A percentile compares a stretch with the other conserved stretches of the same genome.
These are phyloP conservation scores for Campylomormyrus numenius DNA, from an alignment of 2,113 vertebrate genomes.

Conservation along the genomic window DNA sequence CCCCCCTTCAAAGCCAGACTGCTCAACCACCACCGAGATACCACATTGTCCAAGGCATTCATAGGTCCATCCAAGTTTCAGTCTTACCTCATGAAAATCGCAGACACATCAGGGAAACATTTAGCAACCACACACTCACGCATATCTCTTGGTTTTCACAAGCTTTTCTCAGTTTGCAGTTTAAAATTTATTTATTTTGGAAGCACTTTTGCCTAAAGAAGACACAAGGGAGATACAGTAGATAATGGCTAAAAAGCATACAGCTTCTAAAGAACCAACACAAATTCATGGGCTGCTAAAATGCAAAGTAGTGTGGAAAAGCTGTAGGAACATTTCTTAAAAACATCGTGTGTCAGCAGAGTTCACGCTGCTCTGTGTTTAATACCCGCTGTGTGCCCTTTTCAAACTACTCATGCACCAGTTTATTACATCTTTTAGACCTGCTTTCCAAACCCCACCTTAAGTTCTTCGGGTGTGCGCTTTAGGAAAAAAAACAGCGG, in stretches of 20 bases:
- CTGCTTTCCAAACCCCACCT: background rate
- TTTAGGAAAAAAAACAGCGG: background rate
- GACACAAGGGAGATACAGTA: background rate
- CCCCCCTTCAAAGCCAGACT: background rate
- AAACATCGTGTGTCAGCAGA: background rate
- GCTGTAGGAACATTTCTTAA: background rate
- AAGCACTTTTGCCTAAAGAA: background rate
- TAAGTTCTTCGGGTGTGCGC: background rate
- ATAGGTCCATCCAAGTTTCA: background rate
- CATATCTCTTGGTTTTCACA: background rate
- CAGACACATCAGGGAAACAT: background rate
- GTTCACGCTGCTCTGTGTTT: background rate
- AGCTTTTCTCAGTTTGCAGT: background rate
- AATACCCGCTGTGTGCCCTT: background rate
- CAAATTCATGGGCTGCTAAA: background rate
- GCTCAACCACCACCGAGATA: background rate
- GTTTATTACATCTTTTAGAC: background rate
- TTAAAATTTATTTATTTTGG: background rate
- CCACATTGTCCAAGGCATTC: background rate
- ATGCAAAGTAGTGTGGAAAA: background rate
- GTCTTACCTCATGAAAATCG: background rate
- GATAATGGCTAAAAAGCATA: background rate
- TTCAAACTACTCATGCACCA: background rate
- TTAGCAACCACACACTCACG: background rate
- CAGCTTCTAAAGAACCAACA: background rate